Percentiles rank a stretch among this genome's conserved stretches.
Conservation (phyloP, 2,888 invertebrate species). For the Allacma fusca region DNA sequence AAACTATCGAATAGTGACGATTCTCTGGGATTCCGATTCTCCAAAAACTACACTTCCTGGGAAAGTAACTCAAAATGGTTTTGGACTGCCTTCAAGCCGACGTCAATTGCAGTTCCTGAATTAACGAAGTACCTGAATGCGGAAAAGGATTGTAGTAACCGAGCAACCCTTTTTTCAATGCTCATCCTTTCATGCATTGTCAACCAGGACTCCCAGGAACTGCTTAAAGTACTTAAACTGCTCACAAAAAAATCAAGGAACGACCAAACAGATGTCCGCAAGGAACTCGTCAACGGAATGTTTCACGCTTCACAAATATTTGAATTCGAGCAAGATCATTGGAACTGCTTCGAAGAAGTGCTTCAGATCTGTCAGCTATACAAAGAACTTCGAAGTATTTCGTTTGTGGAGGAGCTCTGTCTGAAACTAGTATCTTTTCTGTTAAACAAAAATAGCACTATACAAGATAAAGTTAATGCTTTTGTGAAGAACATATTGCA, state of each 20-base stretch:
- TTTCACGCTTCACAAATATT: slow-evolving; percentile 42
- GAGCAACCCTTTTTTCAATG: slow-evolving; percentile 47
- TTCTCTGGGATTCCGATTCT: slow-evolving; percentile 20
- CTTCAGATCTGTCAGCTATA: slow-evolving; percentile 52
- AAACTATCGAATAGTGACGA: slow-evolving; percentile 45
- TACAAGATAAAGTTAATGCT: neutral
- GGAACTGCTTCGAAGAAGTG: slow-evolving; percentile 51
- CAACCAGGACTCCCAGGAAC: slow-evolving; percentile 47
- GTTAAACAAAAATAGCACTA: neutral
- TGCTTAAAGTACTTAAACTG: slow-evolving; percentile 48
- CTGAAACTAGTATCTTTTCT: neutral
- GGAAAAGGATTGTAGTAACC: slow-evolving; percentile 49
- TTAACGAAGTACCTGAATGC: slow-evolving; percentile 44
- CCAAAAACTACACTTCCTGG: slow-evolving; percentile 43
- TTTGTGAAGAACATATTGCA: slow-evolving; percentile 3
- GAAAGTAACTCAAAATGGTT: slow-evolving; percentile 50
- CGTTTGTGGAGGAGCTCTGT: slow-evolving; percentile 44
- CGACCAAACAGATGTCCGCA: slow-evolving; percentile 52
- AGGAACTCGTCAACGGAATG: slow-evolving; percentile 48
- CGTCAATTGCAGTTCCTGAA: slow-evolving; percentile 47
- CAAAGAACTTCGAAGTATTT: slow-evolving; percentile 48
- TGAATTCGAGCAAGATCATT: slow-evolving; percentile 49
- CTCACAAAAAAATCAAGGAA: slow-evolving; percentile 50
- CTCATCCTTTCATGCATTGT: slow-evolving; percentile 51
- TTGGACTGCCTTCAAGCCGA: slow-evolving; percentile 53